A percentile compares a stretch with the other conserved stretches of the same genome.
phyloP scores from a whole-genome alignment of 2,113 vertebrate species.

The Perccottus glenii region DNA sequence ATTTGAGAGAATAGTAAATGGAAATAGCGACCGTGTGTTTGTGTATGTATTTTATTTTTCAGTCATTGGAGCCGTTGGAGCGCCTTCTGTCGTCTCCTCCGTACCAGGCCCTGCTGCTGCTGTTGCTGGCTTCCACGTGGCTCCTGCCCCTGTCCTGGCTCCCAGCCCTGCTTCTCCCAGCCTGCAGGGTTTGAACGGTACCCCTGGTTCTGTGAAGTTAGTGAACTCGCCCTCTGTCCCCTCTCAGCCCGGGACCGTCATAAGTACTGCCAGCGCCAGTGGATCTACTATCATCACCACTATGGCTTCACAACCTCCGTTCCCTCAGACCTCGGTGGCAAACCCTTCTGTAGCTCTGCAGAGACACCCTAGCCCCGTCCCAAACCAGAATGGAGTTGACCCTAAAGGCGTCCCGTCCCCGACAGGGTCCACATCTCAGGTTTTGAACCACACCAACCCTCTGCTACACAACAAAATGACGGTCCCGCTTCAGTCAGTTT shows the following conservation, averaged over 20 bases:
- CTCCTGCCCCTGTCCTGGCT: slow-evolving; percentile 46
- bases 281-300: slow-evolving; percentile 49
- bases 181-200: slow-evolving; percentile 74
- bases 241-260: slow-evolving; percentile 35
- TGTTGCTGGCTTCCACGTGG: slow-evolving; percentile 61
- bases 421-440: slow-evolving; percentile 48
- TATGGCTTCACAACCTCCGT: slow-evolving; percentile 48
- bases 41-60: background rate
- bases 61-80: slow-evolving; percentile 55
- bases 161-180: slow-evolving; percentile 55
- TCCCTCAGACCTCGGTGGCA: slow-evolving; percentile 51
- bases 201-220: slow-evolving; percentile 62
- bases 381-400: slow-evolving; percentile 79
- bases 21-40: no score
- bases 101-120: slow-evolving; percentile 67
- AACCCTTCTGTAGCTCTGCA: slow-evolving; percentile 67
- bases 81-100: slow-evolving; percentile 42
- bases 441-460: slow-evolving; percentile 71
- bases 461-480: slow-evolving; percentile 74
- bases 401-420: slow-evolving; percentile 52
- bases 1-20: no score
- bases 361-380: slow-evolving; percentile 69
- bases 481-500: slow-evolving; percentile 57
- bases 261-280: slow-evolving; percentile 44
- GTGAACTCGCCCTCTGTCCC: slow-evolving; percentile 46